These are phyloP conservation scores for Podarcis lilfordi DNA, from an alignment of 2,797 vertebrate genomes.

Conservation along the genomic window DNA sequence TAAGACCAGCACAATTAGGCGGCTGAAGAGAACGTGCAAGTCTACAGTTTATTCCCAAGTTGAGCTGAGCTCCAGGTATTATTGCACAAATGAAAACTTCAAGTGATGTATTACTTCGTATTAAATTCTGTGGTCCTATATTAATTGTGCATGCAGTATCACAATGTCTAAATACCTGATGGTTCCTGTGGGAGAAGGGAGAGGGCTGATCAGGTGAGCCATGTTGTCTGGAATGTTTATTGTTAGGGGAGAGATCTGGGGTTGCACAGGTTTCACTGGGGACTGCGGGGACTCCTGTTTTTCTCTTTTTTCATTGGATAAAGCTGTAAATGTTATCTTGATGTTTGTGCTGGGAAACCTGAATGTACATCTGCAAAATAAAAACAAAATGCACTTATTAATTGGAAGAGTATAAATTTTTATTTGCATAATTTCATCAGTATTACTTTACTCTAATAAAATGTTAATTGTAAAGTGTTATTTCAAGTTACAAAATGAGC, in stretches of 20 bases:
- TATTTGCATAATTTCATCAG: not conserved
- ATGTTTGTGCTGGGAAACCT: conserved; percentile 99
- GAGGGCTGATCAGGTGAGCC: conserved; percentile 94
- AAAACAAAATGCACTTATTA: conserved; percentile 35
- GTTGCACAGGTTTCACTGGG: conserved; percentile 91
- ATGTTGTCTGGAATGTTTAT: conserved; percentile 99
- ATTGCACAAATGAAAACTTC: conserved; percentile 3
- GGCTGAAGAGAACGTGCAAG: not conserved
- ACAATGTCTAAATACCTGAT: conserved; percentile 86
- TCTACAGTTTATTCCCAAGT: not conserved
- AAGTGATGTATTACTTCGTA: not conserved
- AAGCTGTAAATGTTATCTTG: conserved; percentile 96
- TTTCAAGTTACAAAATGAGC: not conserved
- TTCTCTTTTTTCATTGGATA: conserved; percentile 89
- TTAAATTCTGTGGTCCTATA: not conserved
- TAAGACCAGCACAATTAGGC: not conserved
- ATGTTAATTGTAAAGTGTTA: conserved; percentile 2
- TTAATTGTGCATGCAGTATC: not conserved
- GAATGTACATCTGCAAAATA: conserved; percentile 91
- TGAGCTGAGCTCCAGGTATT: conserved; percentile 11
- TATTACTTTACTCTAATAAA: not conserved
- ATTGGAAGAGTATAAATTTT: not conserved
- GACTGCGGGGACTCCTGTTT: conserved; percentile 91
- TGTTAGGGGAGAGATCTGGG: conserved; percentile 95
- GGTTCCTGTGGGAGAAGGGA: conserved; percentile 96